Evolutionary conservation across 2,888 invertebrate genomes (phyloP).

Genomic region (Aquatica leii): DNA sequence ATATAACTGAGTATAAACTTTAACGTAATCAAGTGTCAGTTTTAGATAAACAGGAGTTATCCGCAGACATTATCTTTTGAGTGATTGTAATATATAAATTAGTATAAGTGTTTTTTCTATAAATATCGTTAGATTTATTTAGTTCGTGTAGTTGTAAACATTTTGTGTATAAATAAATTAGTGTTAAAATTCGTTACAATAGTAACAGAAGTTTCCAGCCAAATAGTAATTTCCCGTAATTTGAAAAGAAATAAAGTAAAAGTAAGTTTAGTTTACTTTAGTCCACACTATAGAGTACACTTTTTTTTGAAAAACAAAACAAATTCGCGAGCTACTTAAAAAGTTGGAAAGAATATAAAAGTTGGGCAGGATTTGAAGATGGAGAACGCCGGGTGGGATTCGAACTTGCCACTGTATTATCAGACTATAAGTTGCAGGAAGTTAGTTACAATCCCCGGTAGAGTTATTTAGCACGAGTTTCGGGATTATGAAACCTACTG

Average conservation of each 20-base stretch:
- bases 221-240: too few relatives aligned
- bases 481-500: slow-evolving; percentile 44
- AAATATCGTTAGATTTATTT: too few relatives aligned
- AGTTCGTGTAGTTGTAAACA: too few relatives aligned
- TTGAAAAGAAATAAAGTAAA: background rate
- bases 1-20: too few relatives aligned
- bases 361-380: slow-evolving; percentile 35
- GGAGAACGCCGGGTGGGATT: slow-evolving; percentile 38
- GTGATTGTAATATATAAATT: too few relatives aligned
- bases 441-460: slow-evolving; percentile 45
- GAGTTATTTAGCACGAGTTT: slow-evolving; percentile 45
- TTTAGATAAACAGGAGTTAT: too few relatives aligned
- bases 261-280: slow-evolving; percentile 3
- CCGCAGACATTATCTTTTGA: too few relatives aligned
- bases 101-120: too few relatives aligned
- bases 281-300: background rate
- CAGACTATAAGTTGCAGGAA: slow-evolving; percentile 45
- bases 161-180: too few relatives aligned
- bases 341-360: slow-evolving; percentile 30
- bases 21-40: too few relatives aligned
- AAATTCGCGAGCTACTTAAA: slow-evolving; percentile 35
- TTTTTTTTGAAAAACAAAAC: slow-evolving; percentile 30
- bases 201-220: too few relatives aligned
- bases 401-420: slow-evolving; percentile 45
- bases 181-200: too few relatives aligned